A percentile compares a stretch with the other conserved stretches of the same genome.
Conservation (phyloP, 1,140 invertebrate genomes). For the Eciton burchellii region DNA sequence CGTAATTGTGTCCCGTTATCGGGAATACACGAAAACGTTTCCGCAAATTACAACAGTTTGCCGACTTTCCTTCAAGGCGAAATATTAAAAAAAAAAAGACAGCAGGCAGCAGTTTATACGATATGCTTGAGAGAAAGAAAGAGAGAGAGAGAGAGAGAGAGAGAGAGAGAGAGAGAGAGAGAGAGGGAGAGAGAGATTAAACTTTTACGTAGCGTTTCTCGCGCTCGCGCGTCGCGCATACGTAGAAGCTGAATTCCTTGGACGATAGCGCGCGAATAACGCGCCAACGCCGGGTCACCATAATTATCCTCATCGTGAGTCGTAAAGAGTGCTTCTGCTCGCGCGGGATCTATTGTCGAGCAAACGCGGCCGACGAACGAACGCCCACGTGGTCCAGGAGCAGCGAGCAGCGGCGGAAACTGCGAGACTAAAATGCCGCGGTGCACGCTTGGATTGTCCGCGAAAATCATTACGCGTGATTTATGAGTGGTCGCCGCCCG, state of each 20-base stretch:
- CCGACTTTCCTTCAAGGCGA: not conserved
- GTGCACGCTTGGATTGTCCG: not conserved
- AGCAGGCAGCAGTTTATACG: not conserved
- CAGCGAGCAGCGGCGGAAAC: conserved; percentile 24
- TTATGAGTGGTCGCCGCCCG: conserved; percentile 19
- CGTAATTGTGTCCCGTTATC: conserved; percentile 25
- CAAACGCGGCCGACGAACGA: conserved; percentile 36
- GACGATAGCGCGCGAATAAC: conserved; percentile 51
- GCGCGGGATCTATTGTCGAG: conserved; percentile 61
- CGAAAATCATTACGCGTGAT: conserved; percentile 55
- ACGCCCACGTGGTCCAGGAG: conserved; percentile 46
- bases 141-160: too few relatives aligned
- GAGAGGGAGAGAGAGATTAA: conserved; percentile 44
- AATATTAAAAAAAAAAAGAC: conserved; percentile 25
- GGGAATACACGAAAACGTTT: not conserved
- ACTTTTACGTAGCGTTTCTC: conserved; percentile 49
- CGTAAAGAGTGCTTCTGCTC: conserved; percentile 61
- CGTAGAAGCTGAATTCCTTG: conserved; percentile 49
- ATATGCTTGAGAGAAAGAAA: not conserved
- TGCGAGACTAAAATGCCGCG: conserved; percentile 39
- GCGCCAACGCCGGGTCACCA: conserved; percentile 49
- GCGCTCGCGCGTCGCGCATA: not conserved
- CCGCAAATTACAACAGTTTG: conserved; percentile 6
- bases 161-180: too few relatives aligned
- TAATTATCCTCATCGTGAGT: conserved; percentile 56